Conservation (phyloP, 2,888 invertebrate genomes). For the Drosophila neoperkinsi region DNA sequence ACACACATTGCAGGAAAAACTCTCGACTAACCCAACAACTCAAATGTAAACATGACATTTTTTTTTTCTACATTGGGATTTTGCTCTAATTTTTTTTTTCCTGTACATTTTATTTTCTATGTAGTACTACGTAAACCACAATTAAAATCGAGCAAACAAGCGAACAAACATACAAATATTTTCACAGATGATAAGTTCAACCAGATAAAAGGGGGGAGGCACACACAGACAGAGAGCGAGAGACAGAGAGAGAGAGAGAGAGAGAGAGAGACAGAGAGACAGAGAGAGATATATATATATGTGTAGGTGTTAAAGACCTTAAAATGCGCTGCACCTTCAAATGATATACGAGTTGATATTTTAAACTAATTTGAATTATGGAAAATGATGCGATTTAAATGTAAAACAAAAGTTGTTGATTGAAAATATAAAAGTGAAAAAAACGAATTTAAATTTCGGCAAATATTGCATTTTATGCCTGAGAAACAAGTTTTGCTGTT, state of each 20-base stretch:
- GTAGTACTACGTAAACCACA: slow-evolving; percentile 59
- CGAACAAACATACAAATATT: slow-evolving; percentile 79
- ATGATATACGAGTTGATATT: slow-evolving; percentile 43
- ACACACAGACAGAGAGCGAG: slow-evolving; percentile 1
- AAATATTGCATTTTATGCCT: not conserved
- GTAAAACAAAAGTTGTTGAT: too few species aligned
- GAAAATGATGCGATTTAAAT: too few species aligned
- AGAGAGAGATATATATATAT: slow-evolving; percentile 3
- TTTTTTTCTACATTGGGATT: slow-evolving; percentile 62
- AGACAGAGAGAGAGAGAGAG: not conserved
- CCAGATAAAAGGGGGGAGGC: slow-evolving; percentile 22
- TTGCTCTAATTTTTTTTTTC: slow-evolving; percentile 79
- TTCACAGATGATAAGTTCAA: slow-evolving; percentile 80
- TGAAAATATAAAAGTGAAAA: not conserved
- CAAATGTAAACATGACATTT: slow-evolving; percentile 62
- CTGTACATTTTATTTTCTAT: slow-evolving; percentile 49
- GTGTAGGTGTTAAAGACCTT: slow-evolving; percentile 75
- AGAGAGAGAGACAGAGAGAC: slow-evolving; percentile 6
- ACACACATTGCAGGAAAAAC: slow-evolving; percentile 10
- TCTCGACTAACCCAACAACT: slow-evolving; percentile 31
- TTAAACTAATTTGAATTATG: not conserved
- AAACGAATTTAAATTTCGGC: not conserved
- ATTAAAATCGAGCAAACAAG: slow-evolving; percentile 76
- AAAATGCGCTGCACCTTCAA: slow-evolving; percentile 60
- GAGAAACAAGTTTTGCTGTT: not conserved